Base-by-base conservation (phyloP, 2,888 invertebrate genomes). In the Nemotelus nigrinus region DNA sequence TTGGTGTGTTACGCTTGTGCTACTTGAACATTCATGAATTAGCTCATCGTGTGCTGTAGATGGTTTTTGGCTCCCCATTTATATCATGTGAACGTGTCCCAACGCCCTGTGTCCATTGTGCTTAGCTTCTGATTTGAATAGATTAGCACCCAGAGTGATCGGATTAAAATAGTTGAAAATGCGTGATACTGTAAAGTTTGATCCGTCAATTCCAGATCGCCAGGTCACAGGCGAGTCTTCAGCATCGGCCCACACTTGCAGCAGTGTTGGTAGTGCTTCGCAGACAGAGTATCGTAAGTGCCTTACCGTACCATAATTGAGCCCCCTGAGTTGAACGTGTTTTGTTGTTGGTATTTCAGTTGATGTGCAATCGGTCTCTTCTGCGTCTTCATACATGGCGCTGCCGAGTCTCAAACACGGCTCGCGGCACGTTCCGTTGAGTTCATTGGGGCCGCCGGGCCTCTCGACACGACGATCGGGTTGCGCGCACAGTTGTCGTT, bases 191-290 rank as follows among this genome's bases (percentile, higher is more conserved):
- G 74, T 74, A 47, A 60, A 60, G 25, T 74, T 74, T 60, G 74
- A 74, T 63, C 63, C 74, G 48, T 74, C 60, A 25, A 60, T 74
- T 74, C 60, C 74, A 74, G 74, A 74, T 74, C 74, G 63, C 60
- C 74, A 74, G 57, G 60, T 74, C 39, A 74, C 74, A 63, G 74
- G 74, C 60, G 74, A 74, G 25, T 74, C 74, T n/a, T 74, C 74
- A 43, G n/a, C 70, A 8, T n/a, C 74, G 10, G 43, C 60, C 48
- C 45, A 43, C n/a, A 41, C 25, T 41, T 63, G 48, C 8, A 63
- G 74, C n/a, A 74, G 74, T n/a, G 43, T 39, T 43, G 53, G 70
- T 47, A 44, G 55, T 2, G 60, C 74, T 43, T 74, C 74, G 10
- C 58, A 74, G 41, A 48, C 74, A 2, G 74, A 74, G 45, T 74